Evolutionary conservation across 2,797 vertebrate genomes (phyloP).

Genomic region (Synanceia verrucosa): DNA sequence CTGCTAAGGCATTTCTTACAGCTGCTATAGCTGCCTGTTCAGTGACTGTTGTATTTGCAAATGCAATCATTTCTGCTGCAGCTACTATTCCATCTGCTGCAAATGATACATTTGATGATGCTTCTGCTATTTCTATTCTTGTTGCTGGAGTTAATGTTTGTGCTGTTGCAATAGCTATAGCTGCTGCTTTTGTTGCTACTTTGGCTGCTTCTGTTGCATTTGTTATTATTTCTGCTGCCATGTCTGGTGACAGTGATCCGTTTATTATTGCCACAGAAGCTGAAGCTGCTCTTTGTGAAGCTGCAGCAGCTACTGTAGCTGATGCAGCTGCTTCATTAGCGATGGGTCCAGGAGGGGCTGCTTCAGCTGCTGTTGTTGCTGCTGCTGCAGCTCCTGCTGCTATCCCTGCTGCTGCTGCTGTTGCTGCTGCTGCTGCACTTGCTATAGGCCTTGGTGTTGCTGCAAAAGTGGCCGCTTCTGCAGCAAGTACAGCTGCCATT

Average conservation of each 20-base stretch:
- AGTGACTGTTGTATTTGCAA: background rate
- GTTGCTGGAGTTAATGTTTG: background rate
- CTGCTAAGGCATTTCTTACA: background rate
- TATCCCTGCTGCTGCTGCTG: background rate
- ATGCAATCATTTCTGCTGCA: background rate
- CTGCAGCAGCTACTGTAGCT: background rate
- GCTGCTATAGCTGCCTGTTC: background rate
- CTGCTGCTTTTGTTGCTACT: background rate
- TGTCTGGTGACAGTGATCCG: background rate
- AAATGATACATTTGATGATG: background rate
- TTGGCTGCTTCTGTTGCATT: background rate
- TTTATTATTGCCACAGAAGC: background rate
- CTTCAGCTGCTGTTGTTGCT: background rate
- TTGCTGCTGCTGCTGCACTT: background rate
- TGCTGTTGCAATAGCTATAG: background rate
- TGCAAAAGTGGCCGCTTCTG: background rate
- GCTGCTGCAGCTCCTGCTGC: background rate
- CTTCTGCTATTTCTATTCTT: background rate
- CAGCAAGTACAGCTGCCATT: background rate
- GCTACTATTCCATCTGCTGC: slow-evolving; percentile 7
- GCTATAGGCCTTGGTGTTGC: too few relatives aligned
- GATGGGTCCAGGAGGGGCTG: background rate
- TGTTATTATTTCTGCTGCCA: background rate
- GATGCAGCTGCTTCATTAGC: background rate
- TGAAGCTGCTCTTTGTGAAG: background rate